These are phyloP conservation scores for Cydia pomonella DNA, from an alignment of 1,140 invertebrate genomes.

Conservation along the genomic window DNA sequence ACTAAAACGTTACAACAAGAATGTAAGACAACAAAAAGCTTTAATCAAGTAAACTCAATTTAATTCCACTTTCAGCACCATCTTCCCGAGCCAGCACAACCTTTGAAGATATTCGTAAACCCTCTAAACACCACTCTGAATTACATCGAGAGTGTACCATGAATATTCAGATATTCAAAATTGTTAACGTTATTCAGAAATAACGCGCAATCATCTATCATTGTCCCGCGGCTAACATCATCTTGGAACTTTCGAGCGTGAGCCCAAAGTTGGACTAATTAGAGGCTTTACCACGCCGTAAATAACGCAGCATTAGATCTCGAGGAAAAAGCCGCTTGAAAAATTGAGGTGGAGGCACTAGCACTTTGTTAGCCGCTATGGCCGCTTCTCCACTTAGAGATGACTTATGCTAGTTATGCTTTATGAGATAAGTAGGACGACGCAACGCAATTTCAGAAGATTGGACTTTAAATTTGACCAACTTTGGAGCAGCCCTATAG, in stretches of 20 bases:
- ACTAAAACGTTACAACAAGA: no score
- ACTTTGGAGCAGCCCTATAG: no score
- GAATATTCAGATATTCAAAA: background rate
- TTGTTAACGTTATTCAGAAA: background rate
- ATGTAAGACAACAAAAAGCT: no score
- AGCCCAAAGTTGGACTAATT: background rate
- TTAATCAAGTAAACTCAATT: no score
- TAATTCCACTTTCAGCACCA: no score
- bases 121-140: background rate
- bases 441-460: no score
- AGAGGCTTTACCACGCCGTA: background rate
- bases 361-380: background rate
- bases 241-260: background rate
- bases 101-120: no score
- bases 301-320: background rate
- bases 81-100: no score
- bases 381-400: background rate
- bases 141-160: background rate
- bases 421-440: no score
- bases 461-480: no score
- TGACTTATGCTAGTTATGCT: no score
- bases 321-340: constrained; percentile 15
- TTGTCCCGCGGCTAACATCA: background rate
- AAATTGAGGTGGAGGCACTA: background rate
- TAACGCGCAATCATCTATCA: background rate